Evolutionary conservation across 2,888 invertebrate genomes (phyloP), one percentile per base, ranked within the genome.

Genomic region (Drosophila algonquin): DNA sequence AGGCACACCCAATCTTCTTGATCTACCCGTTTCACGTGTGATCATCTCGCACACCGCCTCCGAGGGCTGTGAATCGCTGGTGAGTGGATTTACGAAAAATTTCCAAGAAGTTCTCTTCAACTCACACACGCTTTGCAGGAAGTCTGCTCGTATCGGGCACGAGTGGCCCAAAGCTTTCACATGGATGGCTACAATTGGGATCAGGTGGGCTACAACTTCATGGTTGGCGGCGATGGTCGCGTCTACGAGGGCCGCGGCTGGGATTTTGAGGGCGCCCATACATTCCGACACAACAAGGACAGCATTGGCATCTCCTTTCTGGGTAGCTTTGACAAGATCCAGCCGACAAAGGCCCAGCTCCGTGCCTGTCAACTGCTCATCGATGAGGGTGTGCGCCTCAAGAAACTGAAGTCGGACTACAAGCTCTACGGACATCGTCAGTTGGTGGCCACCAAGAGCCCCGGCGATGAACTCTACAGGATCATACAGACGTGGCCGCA

Each of bases 121-220:
- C 45, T 12, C 5, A 27, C 24, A 24, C 5, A 3, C 24, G 32
- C 4, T 46, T 9, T 56, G n/a, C 92, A 94, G 94, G 93, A 93
- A 8, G 91, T 93, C 50, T 95, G 95, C 77, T 92, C 93, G 4
- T 92, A 93, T n/a, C 93, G 93, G 7, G 94, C 84, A 1, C 79
- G 79, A 2, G 70, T 76, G 3, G 89, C 91, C 32, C 96, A 96
- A 90, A 93, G 91, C 51, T 95, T 93, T 81, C 96, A 97, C 90
- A 95, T 96, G 65, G 95, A 95, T 68, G 93, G 93, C 24, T 87
- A 87, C n/a, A 80, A 92, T 0, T 96, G 95, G 94, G 92, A 91
- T 55, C 96, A 96, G 87, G 95, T 96, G 32, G 95, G 93, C 0
- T 97, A 96, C 91, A 97, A 96, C 90, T 97, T 96, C 81, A 90